A percentile compares a stretch with the other conserved stretches of the same genome.
phyloP scores from a whole-genome alignment of 2,797 vertebrate species.

The Poecilia gillii region DNA sequence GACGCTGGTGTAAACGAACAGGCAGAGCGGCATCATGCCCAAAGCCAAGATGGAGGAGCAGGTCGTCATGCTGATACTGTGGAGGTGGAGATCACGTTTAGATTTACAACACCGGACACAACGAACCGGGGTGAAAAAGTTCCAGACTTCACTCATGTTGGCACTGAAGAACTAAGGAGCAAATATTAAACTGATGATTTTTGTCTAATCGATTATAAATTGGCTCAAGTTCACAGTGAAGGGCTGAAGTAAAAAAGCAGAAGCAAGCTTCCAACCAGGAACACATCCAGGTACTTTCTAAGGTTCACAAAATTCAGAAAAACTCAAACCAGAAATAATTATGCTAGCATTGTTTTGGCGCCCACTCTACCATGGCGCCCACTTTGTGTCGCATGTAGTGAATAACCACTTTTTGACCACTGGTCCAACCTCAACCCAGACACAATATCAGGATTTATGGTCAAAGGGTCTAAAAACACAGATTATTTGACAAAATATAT shows the following conservation, averaged over 20 bases:
- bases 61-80: slow-evolving; percentile 95
- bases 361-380: too few species aligned
- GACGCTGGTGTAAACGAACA: slow-evolving; percentile 88
- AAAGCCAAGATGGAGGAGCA: slow-evolving; percentile 94
- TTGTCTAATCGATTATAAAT: too few species aligned
- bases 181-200: neutral
- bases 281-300: too few species aligned
- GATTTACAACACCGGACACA: neutral
- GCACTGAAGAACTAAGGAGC: neutral
- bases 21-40: slow-evolving; percentile 98
- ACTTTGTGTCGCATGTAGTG: too few species aligned
- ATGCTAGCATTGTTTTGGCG: too few species aligned
- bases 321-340: too few species aligned
- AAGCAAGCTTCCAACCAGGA: neutral
- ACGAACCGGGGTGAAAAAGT: neutral
- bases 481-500: too few species aligned
- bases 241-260: neutral
- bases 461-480: too few species aligned
- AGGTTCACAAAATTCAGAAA: too few species aligned
- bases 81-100: neutral
- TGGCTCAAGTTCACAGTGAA: neutral
- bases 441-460: neutral
- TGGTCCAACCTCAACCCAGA: neutral
- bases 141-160: neutral
- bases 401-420: too few species aligned